Conservation (phyloP, 2,888 invertebrate genomes). For the Thysanoteuthis rhombus region DNA sequence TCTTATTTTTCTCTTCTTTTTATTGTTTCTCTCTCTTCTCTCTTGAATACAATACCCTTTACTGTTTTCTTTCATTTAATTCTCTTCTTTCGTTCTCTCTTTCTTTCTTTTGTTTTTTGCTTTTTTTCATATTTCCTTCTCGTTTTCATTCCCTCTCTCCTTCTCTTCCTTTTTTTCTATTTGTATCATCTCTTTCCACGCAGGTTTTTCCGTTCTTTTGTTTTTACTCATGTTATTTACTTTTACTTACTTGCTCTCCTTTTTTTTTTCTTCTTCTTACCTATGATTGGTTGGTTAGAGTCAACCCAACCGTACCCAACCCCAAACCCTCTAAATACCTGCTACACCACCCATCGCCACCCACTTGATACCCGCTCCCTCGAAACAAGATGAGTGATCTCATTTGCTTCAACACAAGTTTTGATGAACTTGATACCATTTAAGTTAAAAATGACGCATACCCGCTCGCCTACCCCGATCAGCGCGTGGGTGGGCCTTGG, state of each 20-base stretch:
- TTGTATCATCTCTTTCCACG: background rate
- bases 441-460: background rate
- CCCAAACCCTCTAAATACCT: background rate
- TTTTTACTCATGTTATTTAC: background rate
- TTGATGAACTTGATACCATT: background rate
- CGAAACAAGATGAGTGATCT: background rate
- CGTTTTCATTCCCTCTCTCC: no score
- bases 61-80: no score
- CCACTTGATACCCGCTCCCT: background rate
- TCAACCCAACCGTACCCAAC: background rate
- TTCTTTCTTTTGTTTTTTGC: no score
- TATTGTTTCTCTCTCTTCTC: no score
- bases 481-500: background rate
- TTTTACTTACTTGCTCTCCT: background rate
- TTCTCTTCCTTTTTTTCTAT: no score
- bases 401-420: background rate
- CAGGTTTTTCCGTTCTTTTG: background rate
- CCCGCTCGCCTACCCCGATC: conserved; percentile 12
- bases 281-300: background rate
- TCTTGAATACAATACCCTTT: no score
- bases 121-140: no score
- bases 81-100: no score
- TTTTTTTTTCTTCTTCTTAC: background rate
- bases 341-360: background rate
- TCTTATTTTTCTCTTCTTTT: no score